Evolutionary conservation across 1,140 invertebrate genomes (phyloP).

Genomic region (Cotesia chilonis): DNA sequence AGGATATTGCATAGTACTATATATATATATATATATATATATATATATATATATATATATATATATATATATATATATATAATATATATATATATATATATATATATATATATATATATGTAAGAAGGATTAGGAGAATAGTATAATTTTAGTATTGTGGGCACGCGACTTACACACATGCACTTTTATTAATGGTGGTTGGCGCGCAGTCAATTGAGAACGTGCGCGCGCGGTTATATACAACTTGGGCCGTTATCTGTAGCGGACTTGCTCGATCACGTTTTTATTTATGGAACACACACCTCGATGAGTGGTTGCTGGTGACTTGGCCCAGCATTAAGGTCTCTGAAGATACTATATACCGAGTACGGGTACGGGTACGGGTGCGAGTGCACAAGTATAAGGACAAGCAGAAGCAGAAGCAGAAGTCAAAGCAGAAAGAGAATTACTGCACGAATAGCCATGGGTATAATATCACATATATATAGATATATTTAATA

Average conservation of each 20-base stretch:
- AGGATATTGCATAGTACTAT: background rate
- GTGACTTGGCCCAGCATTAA: conserved; percentile 40
- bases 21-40: background rate
- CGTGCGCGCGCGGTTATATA: conserved; percentile 19
- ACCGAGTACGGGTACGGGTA: conserved; percentile 20
- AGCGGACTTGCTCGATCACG: conserved; percentile 48
- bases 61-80: background rate
- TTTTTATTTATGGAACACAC: conserved; percentile 46
- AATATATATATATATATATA: too few relatives aligned
- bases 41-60: background rate
- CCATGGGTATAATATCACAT: too few relatives aligned
- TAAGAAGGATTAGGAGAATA: background rate
- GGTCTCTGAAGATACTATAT: conserved; percentile 37
- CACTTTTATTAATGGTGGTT: conserved; percentile 12
- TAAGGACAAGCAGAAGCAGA: too few relatives aligned
- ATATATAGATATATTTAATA: too few relatives aligned
- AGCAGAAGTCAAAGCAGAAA: conserved; percentile 26
- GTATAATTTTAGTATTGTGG: conserved; percentile 1
- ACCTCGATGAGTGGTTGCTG: conserved; percentile 28
- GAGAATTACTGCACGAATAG: background rate
- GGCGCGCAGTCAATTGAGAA: conserved; percentile 16
- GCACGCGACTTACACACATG: conserved; percentile 12
- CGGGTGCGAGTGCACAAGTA: conserved; percentile 43
- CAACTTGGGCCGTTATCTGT: conserved; percentile 53
- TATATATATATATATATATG: background rate